Evolutionary conservation across 2,797 vertebrate genomes (phyloP).

Genomic region (Enteromius afrohamiltoni): DNA sequence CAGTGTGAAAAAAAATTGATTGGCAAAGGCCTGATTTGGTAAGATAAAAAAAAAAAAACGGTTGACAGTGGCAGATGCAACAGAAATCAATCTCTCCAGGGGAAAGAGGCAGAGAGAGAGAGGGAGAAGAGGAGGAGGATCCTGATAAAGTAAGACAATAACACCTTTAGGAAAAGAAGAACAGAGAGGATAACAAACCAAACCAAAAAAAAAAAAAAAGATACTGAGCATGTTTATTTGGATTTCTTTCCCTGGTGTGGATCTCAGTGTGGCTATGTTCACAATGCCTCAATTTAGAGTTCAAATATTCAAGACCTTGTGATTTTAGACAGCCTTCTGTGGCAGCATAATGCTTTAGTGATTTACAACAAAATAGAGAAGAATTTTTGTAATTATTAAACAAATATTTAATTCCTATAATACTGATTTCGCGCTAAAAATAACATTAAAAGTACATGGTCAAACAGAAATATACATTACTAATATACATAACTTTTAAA

Average conservation of each 20-base stretch:
- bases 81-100: conserved; percentile 74
- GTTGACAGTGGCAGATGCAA: conserved; percentile 54
- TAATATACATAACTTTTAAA: no score
- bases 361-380: no score
- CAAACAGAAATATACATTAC: no score
- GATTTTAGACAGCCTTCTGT: no score
- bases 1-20: conserved; percentile 77
- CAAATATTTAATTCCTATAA: no score
- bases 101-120: conserved; percentile 37
- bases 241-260: background rate
- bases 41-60: conserved; percentile 46
- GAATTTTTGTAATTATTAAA: no score
- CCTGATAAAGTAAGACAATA: background rate
- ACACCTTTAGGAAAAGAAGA: conserved; percentile 24
- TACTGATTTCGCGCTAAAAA: no score
- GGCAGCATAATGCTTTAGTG: no score
- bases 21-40: conserved; percentile 63
- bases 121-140: conserved; percentile 29
- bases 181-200: background rate
- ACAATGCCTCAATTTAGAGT: background rate
- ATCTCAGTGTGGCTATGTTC: background rate
- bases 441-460: no score
- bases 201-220: conserved; percentile 39
- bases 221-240: background rate
- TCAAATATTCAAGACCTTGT: background rate